Percentiles rank a stretch among this genome's conserved stretches.
Conservation (phyloP, 2,888 invertebrate species). For the Sminthurides aquaticus region DNA sequence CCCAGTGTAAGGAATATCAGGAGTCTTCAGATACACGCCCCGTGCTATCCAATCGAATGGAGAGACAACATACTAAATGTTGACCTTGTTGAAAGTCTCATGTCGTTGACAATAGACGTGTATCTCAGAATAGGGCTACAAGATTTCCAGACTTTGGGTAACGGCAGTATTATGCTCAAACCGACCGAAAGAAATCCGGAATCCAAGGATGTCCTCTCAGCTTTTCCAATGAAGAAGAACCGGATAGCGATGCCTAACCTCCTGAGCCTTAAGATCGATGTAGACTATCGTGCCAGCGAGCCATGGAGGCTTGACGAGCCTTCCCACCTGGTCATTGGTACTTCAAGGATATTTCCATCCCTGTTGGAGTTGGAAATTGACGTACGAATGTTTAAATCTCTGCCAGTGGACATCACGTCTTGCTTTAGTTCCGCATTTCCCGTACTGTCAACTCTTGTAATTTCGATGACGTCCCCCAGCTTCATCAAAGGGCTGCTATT, state of each 20-base stretch:
- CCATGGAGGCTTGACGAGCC: not conserved
- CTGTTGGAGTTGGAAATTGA: not conserved
- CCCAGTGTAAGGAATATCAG: not conserved
- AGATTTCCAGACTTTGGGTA: not conserved
- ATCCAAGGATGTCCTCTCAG: not conserved
- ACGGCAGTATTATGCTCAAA: not conserved
- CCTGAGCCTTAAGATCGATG: not conserved
- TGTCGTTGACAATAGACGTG: not conserved
- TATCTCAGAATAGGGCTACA: not conserved
- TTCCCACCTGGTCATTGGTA: not conserved
- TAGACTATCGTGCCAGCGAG: not conserved
- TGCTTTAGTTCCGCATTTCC: conserved; percentile 2
- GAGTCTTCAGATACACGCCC: not conserved
- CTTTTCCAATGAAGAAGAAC: not conserved
- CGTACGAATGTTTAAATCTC: not conserved
- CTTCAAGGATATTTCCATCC: not conserved
- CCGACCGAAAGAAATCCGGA: not conserved
- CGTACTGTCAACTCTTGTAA: not conserved
- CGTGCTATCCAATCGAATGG: conserved; percentile 1
- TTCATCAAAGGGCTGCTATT: not conserved
- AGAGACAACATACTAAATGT: not conserved
- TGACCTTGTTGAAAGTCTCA: not conserved
- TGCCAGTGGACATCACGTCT: not conserved
- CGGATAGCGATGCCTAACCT: not conserved
- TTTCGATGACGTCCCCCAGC: not conserved